Evolutionary conservation across 1,140 invertebrate species (phyloP).

Genomic region (Drosophila tani): DNA sequence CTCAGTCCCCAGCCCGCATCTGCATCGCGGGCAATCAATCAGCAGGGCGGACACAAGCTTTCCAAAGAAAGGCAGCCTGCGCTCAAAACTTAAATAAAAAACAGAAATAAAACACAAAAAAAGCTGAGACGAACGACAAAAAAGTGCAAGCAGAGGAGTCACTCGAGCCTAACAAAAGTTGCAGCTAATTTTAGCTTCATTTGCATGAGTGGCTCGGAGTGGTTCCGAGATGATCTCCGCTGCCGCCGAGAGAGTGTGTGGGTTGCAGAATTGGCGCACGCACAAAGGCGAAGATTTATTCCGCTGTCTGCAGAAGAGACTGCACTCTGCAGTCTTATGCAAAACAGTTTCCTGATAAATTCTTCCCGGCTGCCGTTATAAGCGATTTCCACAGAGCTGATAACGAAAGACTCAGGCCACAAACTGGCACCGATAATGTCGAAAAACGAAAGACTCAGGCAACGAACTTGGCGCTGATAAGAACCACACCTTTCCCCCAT

Average conservation of each 20-base stretch:
- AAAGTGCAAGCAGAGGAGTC: slow-evolving; percentile 50
- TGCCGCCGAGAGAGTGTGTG: slow-evolving; percentile 25
- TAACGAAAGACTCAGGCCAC: slow-evolving; percentile 80
- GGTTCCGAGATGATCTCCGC: slow-evolving; percentile 26
- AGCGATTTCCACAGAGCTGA: slow-evolving; percentile 74
- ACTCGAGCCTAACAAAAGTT: slow-evolving; percentile 61
- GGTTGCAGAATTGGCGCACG: slow-evolving; percentile 71
- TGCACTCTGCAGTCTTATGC: slow-evolving; percentile 57
- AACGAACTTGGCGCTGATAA: slow-evolving; percentile 62
- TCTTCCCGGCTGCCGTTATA: slow-evolving; percentile 54
- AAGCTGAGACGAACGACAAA: slow-evolving; percentile 21
- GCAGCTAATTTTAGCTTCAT: slow-evolving; percentile 65
- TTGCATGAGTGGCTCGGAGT: slow-evolving; percentile 42
- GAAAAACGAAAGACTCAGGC: slow-evolving; percentile 72
- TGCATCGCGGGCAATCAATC: slow-evolving; percentile 71
- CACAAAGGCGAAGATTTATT: slow-evolving; percentile 64
- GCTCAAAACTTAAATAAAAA: slow-evolving; percentile 21
- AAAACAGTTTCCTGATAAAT: slow-evolving; percentile 76
- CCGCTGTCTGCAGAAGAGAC: slow-evolving; percentile 6
- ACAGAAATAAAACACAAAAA: slow-evolving; percentile 19
- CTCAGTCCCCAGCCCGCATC: slow-evolving; percentile 23
- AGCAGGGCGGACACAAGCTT: slow-evolving; percentile 63
- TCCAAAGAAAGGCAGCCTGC: slow-evolving; percentile 70
- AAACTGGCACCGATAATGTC: slow-evolving; percentile 59
- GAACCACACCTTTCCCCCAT: slow-evolving; percentile 3